These are phyloP conservation scores for Atta texana DNA, from an alignment of 1,140 invertebrate species.

Conservation along the genomic window DNA sequence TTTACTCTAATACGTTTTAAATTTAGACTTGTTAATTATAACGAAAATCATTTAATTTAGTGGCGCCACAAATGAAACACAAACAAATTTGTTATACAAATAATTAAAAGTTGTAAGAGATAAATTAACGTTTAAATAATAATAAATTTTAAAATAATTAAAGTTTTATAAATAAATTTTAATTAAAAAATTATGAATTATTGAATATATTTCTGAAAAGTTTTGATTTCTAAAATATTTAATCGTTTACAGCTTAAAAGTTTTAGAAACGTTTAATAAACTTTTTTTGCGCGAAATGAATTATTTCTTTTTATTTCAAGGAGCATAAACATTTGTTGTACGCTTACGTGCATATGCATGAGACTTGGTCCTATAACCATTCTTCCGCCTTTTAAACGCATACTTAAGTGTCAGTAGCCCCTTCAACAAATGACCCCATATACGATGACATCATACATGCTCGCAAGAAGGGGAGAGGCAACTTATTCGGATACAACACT, in stretches of 20 bases:
- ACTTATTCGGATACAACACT: conserved; percentile 61
- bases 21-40: neutral
- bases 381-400: conserved; percentile 72
- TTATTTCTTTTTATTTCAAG: neutral
- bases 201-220: neutral
- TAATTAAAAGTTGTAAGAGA: neutral
- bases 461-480: conserved; percentile 57
- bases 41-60: neutral
- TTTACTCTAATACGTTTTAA: neutral
- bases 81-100: neutral
- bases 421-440: conserved; percentile 66
- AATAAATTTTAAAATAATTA: neutral
- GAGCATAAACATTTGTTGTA: conserved; percentile 6
- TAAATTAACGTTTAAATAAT: neutral
- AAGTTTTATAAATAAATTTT: neutral
- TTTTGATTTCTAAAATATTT: conserved; percentile 14
- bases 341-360: neutral
- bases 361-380: conserved; percentile 43
- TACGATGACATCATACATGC: conserved; percentile 72
- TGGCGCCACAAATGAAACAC: neutral
- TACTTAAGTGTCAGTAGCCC: conserved; percentile 66
- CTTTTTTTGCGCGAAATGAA: neutral
- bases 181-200: neutral
- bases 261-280: neutral
- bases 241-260: neutral